These are phyloP conservation scores for Rhagologus leucostigma DNA, from an alignment of 2,113 vertebrate species.

Conservation along the genomic window DNA sequence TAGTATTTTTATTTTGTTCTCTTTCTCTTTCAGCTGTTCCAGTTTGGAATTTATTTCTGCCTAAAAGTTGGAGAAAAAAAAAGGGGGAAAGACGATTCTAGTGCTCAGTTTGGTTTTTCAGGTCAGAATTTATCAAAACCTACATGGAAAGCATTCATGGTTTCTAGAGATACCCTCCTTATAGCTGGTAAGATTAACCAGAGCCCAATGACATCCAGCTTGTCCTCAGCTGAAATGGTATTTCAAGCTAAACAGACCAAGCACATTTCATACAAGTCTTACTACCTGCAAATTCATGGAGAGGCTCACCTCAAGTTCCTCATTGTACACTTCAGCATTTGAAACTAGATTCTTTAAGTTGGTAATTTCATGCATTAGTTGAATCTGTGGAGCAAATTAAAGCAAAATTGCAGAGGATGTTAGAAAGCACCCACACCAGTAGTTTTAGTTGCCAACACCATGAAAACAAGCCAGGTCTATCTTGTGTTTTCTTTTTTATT, in stretches of 20 bases:
- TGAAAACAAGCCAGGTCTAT: neutral
- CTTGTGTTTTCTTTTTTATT: neutral
- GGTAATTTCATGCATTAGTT: constrained; percentile 81
- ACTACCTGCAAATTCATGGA: neutral
- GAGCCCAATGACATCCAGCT: neutral
- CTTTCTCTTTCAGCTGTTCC: constrained; percentile 76
- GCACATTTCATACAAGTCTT: neutral
- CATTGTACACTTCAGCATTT: constrained; percentile 73
- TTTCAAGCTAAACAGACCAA: neutral
- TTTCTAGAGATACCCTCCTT: neutral
- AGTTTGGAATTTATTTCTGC: constrained; percentile 69
- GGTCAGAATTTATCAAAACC: neutral
- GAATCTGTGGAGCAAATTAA: constrained; percentile 75
- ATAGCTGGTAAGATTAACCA: neutral
- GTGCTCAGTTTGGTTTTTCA: neutral
- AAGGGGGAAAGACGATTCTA: neutral
- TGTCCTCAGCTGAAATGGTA: neutral
- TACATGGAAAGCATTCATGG: neutral
- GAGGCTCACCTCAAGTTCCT: constrained; percentile 81
- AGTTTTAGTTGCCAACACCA: constrained; percentile 26
- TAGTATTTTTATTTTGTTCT: constrained; percentile 71
- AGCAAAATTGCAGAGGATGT: constrained; percentile 55
- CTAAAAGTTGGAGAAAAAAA: constrained; percentile 59
- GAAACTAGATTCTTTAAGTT: constrained; percentile 75
- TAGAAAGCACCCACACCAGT: constrained; percentile 46